A percentile compares a stretch with the other conserved stretches of the same genome.
Conservation (phyloP, 2,113 vertebrate species). For the Corythornis cristatus region DNA sequence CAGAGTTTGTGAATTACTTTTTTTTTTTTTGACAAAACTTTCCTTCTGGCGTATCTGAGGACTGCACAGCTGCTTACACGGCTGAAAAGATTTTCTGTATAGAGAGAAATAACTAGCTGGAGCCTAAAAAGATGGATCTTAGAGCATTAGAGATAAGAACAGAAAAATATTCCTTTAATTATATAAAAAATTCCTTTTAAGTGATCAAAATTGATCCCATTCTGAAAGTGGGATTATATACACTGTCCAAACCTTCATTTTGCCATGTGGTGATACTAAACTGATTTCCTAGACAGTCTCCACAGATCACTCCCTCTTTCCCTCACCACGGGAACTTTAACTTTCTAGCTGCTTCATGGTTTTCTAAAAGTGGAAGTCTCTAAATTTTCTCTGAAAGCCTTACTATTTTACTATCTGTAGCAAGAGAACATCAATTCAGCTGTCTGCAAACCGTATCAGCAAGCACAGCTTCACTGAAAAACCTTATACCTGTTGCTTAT, state of each 20-base stretch:
- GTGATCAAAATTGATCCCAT: background rate
- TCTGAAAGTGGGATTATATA: background rate
- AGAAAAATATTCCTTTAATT: background rate
- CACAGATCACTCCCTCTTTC: background rate
- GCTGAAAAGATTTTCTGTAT: background rate
- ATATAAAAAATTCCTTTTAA: background rate
- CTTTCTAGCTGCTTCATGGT: background rate
- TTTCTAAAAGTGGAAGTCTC: background rate
- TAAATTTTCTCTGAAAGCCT: background rate
- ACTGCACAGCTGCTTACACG: background rate
- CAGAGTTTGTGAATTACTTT: slow-evolving; percentile 1
- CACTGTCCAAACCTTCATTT: background rate
- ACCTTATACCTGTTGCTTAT: background rate
- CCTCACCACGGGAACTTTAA: background rate
- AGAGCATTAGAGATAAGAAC: background rate
- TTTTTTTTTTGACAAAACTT: background rate
- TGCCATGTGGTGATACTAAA: background rate
- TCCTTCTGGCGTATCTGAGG: background rate
- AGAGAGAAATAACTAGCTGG: background rate
- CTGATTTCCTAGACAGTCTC: background rate
- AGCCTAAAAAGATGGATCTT: background rate
- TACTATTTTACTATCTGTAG: background rate
- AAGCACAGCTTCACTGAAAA: background rate
- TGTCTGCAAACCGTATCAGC: background rate
- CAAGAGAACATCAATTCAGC: background rate